Evolutionary conservation across 2,797 vertebrate species (phyloP).

Genomic region (Chloroceryle amazona): DNA sequence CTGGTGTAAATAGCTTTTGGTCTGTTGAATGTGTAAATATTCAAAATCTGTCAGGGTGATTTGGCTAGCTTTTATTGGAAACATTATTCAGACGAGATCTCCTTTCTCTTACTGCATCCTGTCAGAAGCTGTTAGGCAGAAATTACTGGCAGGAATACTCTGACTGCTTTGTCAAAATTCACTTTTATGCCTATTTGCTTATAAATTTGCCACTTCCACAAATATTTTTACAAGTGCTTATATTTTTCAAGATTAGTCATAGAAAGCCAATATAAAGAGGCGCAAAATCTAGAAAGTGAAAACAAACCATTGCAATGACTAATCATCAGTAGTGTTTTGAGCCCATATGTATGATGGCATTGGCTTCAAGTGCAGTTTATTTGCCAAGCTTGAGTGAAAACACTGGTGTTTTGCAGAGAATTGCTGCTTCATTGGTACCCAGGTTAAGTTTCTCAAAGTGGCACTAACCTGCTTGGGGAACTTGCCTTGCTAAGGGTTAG

Average conservation of each 20-base stretch:
- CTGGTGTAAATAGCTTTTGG: slow-evolving; percentile 40
- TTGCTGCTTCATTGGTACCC: not conserved
- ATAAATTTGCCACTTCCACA: not conserved
- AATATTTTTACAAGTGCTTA: not conserved
- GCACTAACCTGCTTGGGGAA: not conserved
- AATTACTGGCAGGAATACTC: not conserved
- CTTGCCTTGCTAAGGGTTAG: not conserved
- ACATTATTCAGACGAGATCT: not conserved
- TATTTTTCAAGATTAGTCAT: not conserved
- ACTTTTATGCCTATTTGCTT: not conserved
- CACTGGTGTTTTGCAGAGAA: not conserved
- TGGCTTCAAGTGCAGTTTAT: not conserved
- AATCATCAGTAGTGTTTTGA: not conserved
- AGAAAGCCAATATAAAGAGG: not conserved
- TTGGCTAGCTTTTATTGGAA: slow-evolving; percentile 26
- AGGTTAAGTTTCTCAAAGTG: not conserved
- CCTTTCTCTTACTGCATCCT: slow-evolving; percentile 17
- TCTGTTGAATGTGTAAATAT: slow-evolving; percentile 29
- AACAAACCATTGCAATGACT: not conserved
- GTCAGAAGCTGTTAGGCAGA: slow-evolving; percentile 16
- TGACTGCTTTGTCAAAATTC: not conserved
- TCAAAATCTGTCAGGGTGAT: not conserved
- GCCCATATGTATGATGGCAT: not conserved
- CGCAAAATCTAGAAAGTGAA: not conserved
- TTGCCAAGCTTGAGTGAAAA: not conserved